These are phyloP conservation scores for Atta colombica DNA, from an alignment of 1,140 invertebrate species.

Conservation along the genomic window DNA sequence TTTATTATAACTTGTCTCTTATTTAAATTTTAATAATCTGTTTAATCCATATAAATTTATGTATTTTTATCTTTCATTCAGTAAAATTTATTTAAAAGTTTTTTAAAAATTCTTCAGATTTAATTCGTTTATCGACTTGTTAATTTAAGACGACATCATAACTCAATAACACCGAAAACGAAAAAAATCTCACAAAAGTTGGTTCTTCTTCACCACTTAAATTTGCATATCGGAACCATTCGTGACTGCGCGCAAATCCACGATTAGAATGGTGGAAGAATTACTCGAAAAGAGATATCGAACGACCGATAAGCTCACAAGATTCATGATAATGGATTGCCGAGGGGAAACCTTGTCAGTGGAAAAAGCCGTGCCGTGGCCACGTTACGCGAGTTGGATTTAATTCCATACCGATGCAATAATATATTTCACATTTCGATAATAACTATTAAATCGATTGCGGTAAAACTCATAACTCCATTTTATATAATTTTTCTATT, in stretches of 20 bases:
- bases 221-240: constrained; percentile 47
- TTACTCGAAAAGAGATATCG: constrained; percentile 33
- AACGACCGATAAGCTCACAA: constrained; percentile 29
- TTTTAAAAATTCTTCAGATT: constrained; percentile 6
- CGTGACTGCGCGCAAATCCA: constrained; percentile 42
- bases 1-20: not conserved
- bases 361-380: constrained; percentile 1
- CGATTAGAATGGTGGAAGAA: constrained; percentile 39
- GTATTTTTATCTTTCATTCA: not conserved
- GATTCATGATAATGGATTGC: constrained; percentile 36
- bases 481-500: not conserved
- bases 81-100: not conserved
- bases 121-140: not conserved
- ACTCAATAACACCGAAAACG: not conserved
- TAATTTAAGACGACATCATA: constrained; percentile 11
- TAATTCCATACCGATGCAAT: not conserved
- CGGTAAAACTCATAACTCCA: not conserved
- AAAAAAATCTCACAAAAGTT: constrained; percentile 33
- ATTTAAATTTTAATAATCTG: not conserved
- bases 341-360: not conserved
- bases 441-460: not conserved
- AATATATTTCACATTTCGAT: not conserved
- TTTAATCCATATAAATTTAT: not conserved
- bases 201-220: constrained; percentile 21
- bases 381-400: not conserved